Percentiles rank a stretch among this genome's conserved stretches.
These are phyloP conservation scores for Crepidodera aurea DNA, from an alignment of 2,888 invertebrate genomes.

Conservation along the genomic window DNA sequence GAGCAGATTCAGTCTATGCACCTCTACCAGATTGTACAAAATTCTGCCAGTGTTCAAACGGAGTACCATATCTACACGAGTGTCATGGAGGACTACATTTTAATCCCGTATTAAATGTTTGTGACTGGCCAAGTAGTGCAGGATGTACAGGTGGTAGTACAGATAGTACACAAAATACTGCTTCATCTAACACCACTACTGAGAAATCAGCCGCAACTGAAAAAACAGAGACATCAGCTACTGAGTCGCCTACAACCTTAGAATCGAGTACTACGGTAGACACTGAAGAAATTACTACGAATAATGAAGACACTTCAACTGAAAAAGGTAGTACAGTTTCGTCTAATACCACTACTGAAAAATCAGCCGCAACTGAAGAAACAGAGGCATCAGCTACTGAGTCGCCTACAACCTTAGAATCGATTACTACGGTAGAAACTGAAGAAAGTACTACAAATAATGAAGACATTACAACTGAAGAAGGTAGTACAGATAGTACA, in stretches of 20 bases:
- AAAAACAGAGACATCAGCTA: not conserved
- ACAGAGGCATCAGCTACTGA: too few species aligned
- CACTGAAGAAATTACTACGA: not conserved
- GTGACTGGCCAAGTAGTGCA: conserved; percentile 30
- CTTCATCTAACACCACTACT: not conserved
- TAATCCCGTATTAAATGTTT: conserved; percentile 31
- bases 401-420: too few species aligned
- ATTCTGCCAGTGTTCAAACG: conserved; percentile 37
- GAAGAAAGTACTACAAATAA: not conserved
- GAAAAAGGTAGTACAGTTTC: not conserved
- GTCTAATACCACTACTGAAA: not conserved
- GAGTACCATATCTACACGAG: conserved; percentile 22
- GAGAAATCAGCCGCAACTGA: not conserved
- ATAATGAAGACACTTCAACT: not conserved
- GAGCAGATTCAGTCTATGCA: conserved; percentile 30
- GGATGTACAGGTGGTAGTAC: conserved; percentile 13
- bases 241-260: not conserved
- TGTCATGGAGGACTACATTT: conserved; percentile 36
- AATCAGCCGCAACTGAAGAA: not conserved
- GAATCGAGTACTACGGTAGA: not conserved
- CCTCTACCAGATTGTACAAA: conserved; percentile 29
- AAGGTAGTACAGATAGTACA: not conserved
- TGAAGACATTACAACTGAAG: not conserved
- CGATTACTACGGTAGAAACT: not conserved
- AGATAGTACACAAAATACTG: not conserved